phyloP scores from a whole-genome alignment of 2,797 vertebrate species.

The Malurus leucopterus region DNA sequence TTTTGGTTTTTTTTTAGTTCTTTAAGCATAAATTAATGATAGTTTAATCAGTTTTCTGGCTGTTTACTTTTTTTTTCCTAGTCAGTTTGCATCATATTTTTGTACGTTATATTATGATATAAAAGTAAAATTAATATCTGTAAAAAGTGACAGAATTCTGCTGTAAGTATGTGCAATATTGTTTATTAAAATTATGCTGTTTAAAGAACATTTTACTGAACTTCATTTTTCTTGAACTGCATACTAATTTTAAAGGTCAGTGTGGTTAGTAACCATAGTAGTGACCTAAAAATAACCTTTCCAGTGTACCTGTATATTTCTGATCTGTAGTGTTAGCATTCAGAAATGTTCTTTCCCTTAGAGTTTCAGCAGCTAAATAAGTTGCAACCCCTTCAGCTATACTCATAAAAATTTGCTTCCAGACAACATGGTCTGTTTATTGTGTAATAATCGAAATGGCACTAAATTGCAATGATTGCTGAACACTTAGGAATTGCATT shows the following conservation, averaged over 20 bases:
- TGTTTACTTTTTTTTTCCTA: conserved; percentile 10
- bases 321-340: conserved; percentile 65
- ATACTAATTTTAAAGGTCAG: conserved; percentile 73
- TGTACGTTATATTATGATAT: not conserved
- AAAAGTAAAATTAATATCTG: conserved; percentile 46
- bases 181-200: conserved; percentile 43
- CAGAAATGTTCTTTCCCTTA: conserved; percentile 70
- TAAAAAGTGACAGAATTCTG: conserved; percentile 44
- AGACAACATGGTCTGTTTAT: conserved; percentile 85
- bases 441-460: conserved; percentile 84
- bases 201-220: conserved; percentile 62
- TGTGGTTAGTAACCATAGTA: conserved; percentile 65
- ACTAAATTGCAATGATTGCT: conserved; percentile 81
- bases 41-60: conserved; percentile 8
- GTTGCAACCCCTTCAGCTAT: conserved; percentile 81
- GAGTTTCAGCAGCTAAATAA: conserved; percentile 78
- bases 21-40: not conserved
- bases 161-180: conserved; percentile 14
- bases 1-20: not conserved
- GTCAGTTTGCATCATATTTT: not conserved
- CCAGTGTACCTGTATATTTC: conserved; percentile 72
- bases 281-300: conserved; percentile 76
- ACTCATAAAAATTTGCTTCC: conserved; percentile 85
- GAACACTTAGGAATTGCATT: conserved; percentile 80
- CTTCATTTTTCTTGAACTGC: conserved; percentile 65